Conservation (phyloP, 1,140 invertebrate genomes). For the Papilio glaucus region DNA sequence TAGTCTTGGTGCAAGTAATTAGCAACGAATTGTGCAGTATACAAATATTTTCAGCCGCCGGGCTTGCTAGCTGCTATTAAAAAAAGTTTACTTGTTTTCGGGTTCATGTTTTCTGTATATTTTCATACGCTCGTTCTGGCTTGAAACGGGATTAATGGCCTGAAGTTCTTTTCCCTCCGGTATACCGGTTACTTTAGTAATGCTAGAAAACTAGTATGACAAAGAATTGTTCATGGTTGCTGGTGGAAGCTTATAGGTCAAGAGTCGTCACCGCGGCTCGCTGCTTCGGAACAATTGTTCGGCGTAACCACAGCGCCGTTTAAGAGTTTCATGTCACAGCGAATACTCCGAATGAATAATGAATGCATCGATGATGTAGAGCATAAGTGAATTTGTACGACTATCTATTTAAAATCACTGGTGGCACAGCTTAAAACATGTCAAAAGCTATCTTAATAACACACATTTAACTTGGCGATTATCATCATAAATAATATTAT, state of each 20-base stretch:
- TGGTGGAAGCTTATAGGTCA: conserved; percentile 35
- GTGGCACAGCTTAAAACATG: too few species aligned
- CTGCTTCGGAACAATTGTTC: conserved; percentile 31
- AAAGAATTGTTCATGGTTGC: conserved; percentile 38
- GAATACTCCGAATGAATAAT: conserved; percentile 10
- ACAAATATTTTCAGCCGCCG: conserved; percentile 25
- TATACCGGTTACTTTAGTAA: conserved; percentile 10
- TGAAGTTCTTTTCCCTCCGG: conserved; percentile 2
- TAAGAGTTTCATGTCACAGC: conserved; percentile 30
- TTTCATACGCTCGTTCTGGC: conserved; percentile 17
- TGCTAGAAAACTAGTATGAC: conserved; percentile 22
- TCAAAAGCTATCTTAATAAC: too few species aligned
- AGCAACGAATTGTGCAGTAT: conserved; percentile 28
- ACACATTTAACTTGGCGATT: background rate
- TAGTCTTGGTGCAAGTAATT: conserved; percentile 28
- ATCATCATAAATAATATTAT: conserved; percentile 5
- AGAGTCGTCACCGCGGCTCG: conserved; percentile 34
- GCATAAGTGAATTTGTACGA: conserved; percentile 5
- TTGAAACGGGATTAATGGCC: conserved; percentile 6
- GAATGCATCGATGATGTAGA: conserved; percentile 27
- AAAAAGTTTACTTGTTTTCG: conserved; percentile 22
- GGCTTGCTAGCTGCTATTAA: conserved; percentile 13
- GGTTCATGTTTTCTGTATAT: conserved; percentile 8
- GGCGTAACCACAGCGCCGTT: conserved; percentile 26
- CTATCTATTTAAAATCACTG: background rate